Base-by-base conservation (phyloP, 1,140 invertebrate genomes). In the Nasonia vitripennis region DNA sequence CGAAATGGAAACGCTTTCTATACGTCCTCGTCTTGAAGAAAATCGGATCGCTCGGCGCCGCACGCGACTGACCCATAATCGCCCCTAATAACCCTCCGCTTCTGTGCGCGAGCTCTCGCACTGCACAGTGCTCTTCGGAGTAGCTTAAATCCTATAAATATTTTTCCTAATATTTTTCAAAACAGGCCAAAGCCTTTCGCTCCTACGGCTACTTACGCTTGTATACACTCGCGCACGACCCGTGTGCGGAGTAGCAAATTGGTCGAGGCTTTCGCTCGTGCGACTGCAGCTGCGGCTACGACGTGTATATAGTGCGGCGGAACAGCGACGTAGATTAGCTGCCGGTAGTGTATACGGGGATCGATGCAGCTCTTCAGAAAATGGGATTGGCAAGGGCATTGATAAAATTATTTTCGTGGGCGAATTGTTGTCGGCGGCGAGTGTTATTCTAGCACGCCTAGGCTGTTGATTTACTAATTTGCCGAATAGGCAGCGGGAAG, bases 151-250 rank as follows among this genome's bases (percentile, higher is more conserved):
- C 90, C 90, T 89, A 91, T 92, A 90, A 92, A 92, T 93, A 93
- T 93, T 93, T 93, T 92, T 90, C 87, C 87, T 84, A 81, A 89
- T 91, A 91, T 91, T 91, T 90, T 89, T 86, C 87, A 92, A 92
- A 92, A 90, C 90, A 89, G 84, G 14, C 20, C 17, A 11, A 75
- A 70, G 20, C 62, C 78, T 80, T 80, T 80, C 62, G 62, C 11
- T 34, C 62, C 9, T 17, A 2, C 10, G 34, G 55, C 78, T 17
- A 71, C 14, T 7, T 3, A 5, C 17, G 9, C 3, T 45, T 45
- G 7, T 45, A 45, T 45, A 45, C 41, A 45, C 41, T 45, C 41
- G 41, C 10, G 41, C 41, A 45, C 17, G 5, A 17, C 17, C 17
- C 14, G 27, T 27, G 27, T 27, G 27, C 27, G 27, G 27, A 27